phyloP scores from a whole-genome alignment of 2,113 vertebrate species.

The Hipposideros armiger region DNA sequence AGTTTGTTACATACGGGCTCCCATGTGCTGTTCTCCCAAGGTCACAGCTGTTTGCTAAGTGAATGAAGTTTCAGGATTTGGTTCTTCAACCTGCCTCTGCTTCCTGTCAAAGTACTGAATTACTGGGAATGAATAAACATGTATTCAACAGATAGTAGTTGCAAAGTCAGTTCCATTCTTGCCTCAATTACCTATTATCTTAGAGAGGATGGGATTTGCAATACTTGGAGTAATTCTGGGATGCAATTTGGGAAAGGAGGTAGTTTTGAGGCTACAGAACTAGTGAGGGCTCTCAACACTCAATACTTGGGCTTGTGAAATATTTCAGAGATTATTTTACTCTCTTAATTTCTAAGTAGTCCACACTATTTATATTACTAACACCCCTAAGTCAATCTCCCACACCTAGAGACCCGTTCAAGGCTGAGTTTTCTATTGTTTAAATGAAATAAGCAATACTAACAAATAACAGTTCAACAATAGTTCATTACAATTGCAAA shows the following conservation, averaged over 20 bases:
- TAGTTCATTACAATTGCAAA: neutral
- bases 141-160: constrained; percentile 38
- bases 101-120: constrained; percentile 71
- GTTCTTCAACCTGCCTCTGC: constrained; percentile 56
- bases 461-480: neutral
- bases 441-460: neutral
- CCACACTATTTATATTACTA: neutral
- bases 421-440: neutral
- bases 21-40: constrained; percentile 22
- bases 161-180: neutral
- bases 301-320: neutral
- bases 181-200: neutral
- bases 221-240: neutral
- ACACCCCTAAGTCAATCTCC: neutral
- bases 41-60: constrained; percentile 31
- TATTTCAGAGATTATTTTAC: neutral
- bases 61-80: constrained; percentile 73
- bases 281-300: neutral
- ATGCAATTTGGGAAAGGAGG: neutral
- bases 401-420: neutral
- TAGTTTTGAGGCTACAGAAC: neutral
- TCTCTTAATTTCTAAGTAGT: neutral
- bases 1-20: constrained; percentile 52
- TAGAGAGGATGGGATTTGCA: neutral
- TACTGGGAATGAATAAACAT: constrained; percentile 37